A percentile compares a stretch with the other conserved stretches of the same genome.
Conservation (phyloP, 53 echinoderm and acorn worm species). For the Hippasteria phrygiana region DNA sequence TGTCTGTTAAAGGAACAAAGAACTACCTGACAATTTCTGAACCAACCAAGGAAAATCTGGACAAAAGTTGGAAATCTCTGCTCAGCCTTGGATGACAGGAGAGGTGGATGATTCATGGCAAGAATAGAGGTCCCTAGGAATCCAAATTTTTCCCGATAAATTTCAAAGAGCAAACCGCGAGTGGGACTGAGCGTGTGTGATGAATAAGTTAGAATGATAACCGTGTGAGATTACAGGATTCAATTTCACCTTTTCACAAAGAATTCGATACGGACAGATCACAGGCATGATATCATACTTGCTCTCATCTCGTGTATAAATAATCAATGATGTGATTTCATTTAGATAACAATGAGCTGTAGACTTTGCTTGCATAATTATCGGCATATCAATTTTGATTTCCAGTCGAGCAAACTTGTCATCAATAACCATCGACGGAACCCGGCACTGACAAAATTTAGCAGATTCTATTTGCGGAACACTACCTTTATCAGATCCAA, state of each 20-base stretch:
- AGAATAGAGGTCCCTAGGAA: not conserved
- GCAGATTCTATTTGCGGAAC: too few relatives aligned
- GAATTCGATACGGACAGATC: not conserved
- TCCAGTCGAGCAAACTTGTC: not conserved
- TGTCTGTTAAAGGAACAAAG: not conserved
- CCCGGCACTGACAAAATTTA: too few relatives aligned
- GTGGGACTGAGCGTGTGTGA: not conserved
- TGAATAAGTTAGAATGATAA: not conserved
- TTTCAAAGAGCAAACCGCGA: not conserved
- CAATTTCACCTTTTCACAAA: not conserved
- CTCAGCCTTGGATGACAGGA: not conserved
- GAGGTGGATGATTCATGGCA: not conserved
- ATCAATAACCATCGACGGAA: too few relatives aligned
- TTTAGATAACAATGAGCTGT: slow-evolving; percentile 3
- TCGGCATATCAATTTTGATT: not conserved
- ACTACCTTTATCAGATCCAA: too few relatives aligned
- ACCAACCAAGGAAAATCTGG: not conserved
- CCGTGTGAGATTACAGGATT: slow-evolving; percentile 9
- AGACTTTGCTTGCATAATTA: not conserved
- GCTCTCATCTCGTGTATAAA: not conserved
- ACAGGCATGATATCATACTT: not conserved
- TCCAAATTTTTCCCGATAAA: not conserved
- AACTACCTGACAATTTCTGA: not conserved
- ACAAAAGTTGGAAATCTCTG: not conserved
- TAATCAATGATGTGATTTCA: slow-evolving; percentile 43